phyloP scores from a whole-genome alignment of 30 jellyfish, hydroid and myxozoan genomes.

The Pseudorhiza aurosa region DNA sequence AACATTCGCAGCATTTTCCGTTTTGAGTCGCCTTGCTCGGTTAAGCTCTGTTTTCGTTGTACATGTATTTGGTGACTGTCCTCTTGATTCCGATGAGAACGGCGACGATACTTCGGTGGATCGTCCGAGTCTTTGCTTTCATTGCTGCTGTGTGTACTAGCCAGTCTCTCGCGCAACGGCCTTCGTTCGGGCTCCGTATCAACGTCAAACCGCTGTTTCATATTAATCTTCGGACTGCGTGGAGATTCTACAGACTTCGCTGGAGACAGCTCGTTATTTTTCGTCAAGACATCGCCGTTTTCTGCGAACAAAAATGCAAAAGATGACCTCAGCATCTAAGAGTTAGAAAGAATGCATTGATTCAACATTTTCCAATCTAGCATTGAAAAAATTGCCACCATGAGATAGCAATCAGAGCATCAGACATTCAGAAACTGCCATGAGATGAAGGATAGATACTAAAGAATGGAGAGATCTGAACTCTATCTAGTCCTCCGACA shows the following conservation, averaged over 20 bases:
- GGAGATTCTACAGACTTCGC: slow-evolving; percentile 62
- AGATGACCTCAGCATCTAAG: background rate
- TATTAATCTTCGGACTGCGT: slow-evolving; percentile 84
- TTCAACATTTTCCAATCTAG: too few relatives aligned
- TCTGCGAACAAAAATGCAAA: background rate
- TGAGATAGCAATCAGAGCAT: too few relatives aligned
- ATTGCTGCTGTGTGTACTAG: slow-evolving; percentile 37
- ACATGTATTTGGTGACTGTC: slow-evolving; percentile 26
- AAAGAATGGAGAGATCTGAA: too few relatives aligned
- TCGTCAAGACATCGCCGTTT: slow-evolving; percentile 20
- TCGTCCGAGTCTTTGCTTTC: slow-evolving; percentile 59
- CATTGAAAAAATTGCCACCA: too few relatives aligned
- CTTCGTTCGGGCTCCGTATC: slow-evolving; percentile 78
- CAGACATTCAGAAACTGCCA: too few relatives aligned
- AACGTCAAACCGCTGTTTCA: slow-evolving; percentile 95
- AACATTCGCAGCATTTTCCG: slow-evolving; percentile 96
- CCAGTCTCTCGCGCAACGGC: slow-evolving; percentile 90
- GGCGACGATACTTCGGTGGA: slow-evolving; percentile 46
- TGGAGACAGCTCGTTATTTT: slow-evolving; percentile 27
- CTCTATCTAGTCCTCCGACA: too few relatives aligned
- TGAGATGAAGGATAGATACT: too few relatives aligned
- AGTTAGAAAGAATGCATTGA: too few relatives aligned
- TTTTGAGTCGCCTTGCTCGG: slow-evolving; percentile 93
- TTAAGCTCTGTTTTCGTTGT: slow-evolving; percentile 77
- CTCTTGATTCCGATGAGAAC: slow-evolving; percentile 43